Evolutionary conservation across 2,888 invertebrate genomes (phyloP).

Genomic region (Candidula unifasciata): DNA sequence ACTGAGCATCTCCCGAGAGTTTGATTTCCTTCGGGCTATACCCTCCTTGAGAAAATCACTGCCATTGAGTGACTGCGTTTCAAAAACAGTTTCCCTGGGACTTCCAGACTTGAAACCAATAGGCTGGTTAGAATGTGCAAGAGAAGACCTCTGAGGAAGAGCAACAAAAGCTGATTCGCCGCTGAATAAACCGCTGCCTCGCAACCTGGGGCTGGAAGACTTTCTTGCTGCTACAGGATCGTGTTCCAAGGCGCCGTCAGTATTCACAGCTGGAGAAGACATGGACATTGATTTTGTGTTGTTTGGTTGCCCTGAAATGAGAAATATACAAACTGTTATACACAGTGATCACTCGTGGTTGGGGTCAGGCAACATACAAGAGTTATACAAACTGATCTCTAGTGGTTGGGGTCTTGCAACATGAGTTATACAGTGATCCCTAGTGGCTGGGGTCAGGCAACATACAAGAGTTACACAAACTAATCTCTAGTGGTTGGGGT

Average conservation of each 20-base stretch:
- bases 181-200: not conserved
- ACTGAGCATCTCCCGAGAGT: not conserved
- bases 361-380: too few species aligned
- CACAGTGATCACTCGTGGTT: too few species aligned
- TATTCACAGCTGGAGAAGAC: not conserved
- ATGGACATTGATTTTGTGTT: not conserved
- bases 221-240: not conserved
- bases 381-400: too few species aligned
- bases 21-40: not conserved
- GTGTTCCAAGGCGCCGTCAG: not conserved
- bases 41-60: not conserved
- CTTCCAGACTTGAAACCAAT: not conserved
- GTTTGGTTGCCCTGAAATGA: conserved; percentile 13
- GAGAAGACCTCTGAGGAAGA: not conserved
- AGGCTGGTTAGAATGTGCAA: not conserved
- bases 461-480: too few species aligned
- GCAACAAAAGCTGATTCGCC: not conserved
- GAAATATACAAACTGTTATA: not conserved
- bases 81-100: conserved; percentile 9
- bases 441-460: too few species aligned
- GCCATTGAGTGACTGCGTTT: not conserved
- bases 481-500: too few species aligned
- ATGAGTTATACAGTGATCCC: too few species aligned
- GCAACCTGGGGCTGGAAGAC: conserved; percentile 1
- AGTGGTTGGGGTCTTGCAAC: too few species aligned